Percentiles rank a stretch among this genome's conserved stretches.
Evolutionary conservation across 2,888 invertebrate species (phyloP).

Genomic region (Pyrrhia umbra): DNA sequence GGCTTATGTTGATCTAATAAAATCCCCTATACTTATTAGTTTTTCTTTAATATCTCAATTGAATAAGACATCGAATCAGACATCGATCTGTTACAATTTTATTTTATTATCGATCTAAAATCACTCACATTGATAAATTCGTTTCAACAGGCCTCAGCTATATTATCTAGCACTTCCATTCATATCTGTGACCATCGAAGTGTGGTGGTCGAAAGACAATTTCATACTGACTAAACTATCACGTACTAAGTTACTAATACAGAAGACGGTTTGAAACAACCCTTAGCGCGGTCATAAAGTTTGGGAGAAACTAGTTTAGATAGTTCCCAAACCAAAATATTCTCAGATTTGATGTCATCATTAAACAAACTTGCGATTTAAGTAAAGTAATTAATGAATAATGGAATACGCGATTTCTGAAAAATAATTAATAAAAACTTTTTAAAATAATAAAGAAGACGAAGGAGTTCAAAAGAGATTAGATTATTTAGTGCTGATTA

Average conservation of each 20-base stretch:
- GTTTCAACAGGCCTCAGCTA: too few species aligned
- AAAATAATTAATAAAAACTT: background rate
- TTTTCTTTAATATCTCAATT: too few species aligned
- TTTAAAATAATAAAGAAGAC: background rate
- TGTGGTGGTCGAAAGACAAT: background rate
- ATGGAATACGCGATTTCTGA: background rate
- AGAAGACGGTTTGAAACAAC: background rate
- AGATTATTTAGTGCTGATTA: background rate
- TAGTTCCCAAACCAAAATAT: slow-evolving; percentile 33
- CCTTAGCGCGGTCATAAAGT: slow-evolving; percentile 8
- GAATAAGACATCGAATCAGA: too few species aligned
- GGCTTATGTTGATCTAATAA: too few species aligned
- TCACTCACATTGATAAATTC: too few species aligned
- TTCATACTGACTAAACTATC: background rate
- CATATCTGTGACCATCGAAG: background rate
- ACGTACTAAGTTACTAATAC: background rate
- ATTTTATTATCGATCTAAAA: too few species aligned
- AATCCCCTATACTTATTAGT: too few species aligned
- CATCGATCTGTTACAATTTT: too few species aligned
- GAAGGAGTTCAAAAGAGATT: too few species aligned
- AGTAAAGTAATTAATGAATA: background rate
- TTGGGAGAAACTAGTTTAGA: slow-evolving; percentile 14
- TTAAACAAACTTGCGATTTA: background rate
- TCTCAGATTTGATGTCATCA: slow-evolving; percentile 7
- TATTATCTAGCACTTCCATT: too few species aligned